A percentile compares a stretch with the other conserved stretches of the same genome.
Conservation (phyloP, 2,888 invertebrate genomes). For the Apamea crenata region DNA sequence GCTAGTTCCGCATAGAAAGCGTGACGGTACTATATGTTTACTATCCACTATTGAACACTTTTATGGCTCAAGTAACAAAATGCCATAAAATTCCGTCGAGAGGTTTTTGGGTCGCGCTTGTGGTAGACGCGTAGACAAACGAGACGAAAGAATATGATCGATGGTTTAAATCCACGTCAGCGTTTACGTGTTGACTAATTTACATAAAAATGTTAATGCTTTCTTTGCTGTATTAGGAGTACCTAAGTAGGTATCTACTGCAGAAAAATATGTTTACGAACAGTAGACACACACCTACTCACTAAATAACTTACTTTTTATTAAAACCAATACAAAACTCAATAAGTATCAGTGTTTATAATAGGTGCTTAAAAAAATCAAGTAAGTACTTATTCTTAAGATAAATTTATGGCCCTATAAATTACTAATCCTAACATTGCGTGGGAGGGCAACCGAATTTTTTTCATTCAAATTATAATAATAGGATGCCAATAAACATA, state of each 20-base stretch:
- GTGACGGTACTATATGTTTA: slow-evolving; percentile 33
- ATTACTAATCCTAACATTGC: slow-evolving; percentile 40
- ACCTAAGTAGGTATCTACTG: background rate
- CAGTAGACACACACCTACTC: background rate
- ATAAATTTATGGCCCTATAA: slow-evolving; percentile 44
- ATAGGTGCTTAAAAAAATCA: slow-evolving; percentile 12
- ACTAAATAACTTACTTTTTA: slow-evolving; percentile 5
- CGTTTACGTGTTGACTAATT: slow-evolving; percentile 15
- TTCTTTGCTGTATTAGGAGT: background rate
- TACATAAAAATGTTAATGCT: slow-evolving; percentile 22
- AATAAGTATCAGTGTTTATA: slow-evolving; percentile 5
- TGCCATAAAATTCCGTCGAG: slow-evolving; percentile 48
- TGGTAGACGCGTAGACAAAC: slow-evolving; percentile 7
- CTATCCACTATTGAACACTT: slow-evolving; percentile 34
- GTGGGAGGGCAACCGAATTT: slow-evolving; percentile 53
- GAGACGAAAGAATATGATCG: slow-evolving; percentile 37
- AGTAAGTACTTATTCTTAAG: slow-evolving; percentile 19
- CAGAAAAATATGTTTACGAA: slow-evolving; percentile 14
- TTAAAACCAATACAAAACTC: background rate
- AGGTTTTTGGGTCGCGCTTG: slow-evolving; percentile 41
- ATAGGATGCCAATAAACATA: slow-evolving; percentile 50
- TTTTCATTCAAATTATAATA: slow-evolving; percentile 45
- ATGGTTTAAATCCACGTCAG: slow-evolving; percentile 28
- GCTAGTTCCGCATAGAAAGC: slow-evolving; percentile 58
- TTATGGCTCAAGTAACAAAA: slow-evolving; percentile 42